Conservation (phyloP, 2,797 vertebrate species). For the Prunella strophiata region DNA sequence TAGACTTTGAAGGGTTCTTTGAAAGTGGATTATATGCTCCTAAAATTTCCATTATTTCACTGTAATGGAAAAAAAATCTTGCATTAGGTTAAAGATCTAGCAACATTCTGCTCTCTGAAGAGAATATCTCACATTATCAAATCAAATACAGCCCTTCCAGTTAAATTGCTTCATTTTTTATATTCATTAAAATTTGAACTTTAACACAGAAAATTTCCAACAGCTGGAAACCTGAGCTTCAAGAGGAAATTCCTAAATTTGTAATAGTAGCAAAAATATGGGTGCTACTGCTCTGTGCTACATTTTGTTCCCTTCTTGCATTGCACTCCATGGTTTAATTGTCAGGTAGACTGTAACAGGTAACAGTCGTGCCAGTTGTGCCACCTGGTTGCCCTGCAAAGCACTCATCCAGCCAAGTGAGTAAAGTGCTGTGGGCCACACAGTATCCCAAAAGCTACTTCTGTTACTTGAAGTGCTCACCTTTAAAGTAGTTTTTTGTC, state of each 20-base stretch:
- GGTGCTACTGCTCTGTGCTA: background rate
- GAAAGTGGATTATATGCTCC: background rate
- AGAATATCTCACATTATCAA: background rate
- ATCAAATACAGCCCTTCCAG: background rate
- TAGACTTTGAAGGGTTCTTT: background rate
- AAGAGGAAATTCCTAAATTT: background rate
- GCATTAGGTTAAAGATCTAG: background rate
- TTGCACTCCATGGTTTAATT: rapidly evolving
- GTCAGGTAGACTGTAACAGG: background rate
- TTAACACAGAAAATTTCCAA: background rate
- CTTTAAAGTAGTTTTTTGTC: background rate
- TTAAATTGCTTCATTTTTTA: background rate
- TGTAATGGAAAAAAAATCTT: background rate
- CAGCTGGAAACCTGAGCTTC: background rate
- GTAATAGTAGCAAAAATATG: background rate
- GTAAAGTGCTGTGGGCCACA: background rate
- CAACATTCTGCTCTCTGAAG: background rate
- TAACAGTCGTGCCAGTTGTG: background rate
- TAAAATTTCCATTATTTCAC: constrained; percentile 6
- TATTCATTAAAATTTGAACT: background rate
- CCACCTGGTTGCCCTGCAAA: background rate
- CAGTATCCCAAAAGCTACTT: background rate
- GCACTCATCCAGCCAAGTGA: background rate
- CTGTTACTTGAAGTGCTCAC: background rate
- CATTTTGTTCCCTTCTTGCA: background rate